Conservation (phyloP, 2,797 vertebrate species). For the Lepidocolaptes lacrymiger region DNA sequence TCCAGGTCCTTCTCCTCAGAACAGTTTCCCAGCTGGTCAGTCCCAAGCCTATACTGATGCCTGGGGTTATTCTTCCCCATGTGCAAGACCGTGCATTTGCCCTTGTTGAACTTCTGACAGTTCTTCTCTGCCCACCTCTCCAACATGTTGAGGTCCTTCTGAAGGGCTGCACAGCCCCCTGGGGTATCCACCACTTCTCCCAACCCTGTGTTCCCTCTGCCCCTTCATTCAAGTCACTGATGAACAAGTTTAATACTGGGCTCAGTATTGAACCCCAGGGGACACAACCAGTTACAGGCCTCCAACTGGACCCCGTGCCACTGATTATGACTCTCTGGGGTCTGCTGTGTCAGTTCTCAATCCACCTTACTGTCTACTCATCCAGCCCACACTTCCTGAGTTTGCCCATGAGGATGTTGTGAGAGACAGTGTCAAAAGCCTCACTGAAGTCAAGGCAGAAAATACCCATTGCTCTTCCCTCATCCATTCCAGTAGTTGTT, state of each 20-base stretch:
- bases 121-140: background rate
- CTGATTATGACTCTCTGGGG: no score
- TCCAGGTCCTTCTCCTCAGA: background rate
- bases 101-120: background rate
- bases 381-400: background rate
- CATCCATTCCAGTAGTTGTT: background rate
- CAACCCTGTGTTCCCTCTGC: no score
- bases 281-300: background rate
- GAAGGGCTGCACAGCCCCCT: background rate
- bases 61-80: background rate
- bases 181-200: background rate
- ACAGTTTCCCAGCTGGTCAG: background rate
- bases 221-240: background rate
- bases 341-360: background rate
- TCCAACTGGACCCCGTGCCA: background rate
- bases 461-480: background rate
- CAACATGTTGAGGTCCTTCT: background rate
- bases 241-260: background rate
- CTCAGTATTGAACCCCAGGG: background rate
- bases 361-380: background rate
- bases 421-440: accelerated
- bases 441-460: background rate
- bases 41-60: background rate
- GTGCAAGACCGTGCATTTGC: background rate
- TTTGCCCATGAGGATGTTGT: background rate